Evolutionary conservation across 2,797 vertebrate genomes (phyloP), one percentile per base, ranked within the genome.

Genomic region (Menidia menidia): DNA sequence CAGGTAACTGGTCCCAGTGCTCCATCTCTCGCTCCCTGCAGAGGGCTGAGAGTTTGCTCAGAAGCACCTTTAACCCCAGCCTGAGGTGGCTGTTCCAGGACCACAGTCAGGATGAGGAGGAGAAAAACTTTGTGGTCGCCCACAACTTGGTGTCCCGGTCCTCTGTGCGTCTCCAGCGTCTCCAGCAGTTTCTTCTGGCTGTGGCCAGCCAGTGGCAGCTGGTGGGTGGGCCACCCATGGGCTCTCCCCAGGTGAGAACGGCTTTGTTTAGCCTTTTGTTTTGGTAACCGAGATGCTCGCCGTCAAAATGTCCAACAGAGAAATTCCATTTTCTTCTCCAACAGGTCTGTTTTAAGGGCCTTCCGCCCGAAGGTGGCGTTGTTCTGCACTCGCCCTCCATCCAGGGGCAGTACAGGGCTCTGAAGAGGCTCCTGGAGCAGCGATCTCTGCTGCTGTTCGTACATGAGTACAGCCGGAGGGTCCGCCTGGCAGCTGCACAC

Each of bases 391-490:
- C 72, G 8, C 54, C 78, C 43, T 15, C 32, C 43, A 68, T 93
- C 6, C 83, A 83, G 63, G 77, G 68, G 3, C 84, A 87, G 54
- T 92, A 90, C 64, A 75, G 67, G 43, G 70, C 83, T 64, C 87
- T 94, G 32, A 77, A 87, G 41, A 74, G 47, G 39, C 90, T 94
- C n/a, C 59, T 93, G 64, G 89, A 92, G 58, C 88, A 93, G 73
- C 83, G 92, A 6, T 84, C 92, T 16, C 78, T 89, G 77, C 89
- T 95, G 62, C 85, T 94, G 3, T 85, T 94, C 19, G 67, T 89
- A 3, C 92, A 94, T 0, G 92, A 94, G 74, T 94, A 88, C 56
- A 72, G 73, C 31, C 82, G 81, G 2, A 83, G 92, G 60, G 71
- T 75, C 25, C 84, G 43, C 0, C 79, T 75, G 0, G 62, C 90